Percentiles rank a stretch among this genome's conserved stretches.
Evolutionary conservation across 2,888 invertebrate species (phyloP).

Genomic region (Drosophila histrio): DNA sequence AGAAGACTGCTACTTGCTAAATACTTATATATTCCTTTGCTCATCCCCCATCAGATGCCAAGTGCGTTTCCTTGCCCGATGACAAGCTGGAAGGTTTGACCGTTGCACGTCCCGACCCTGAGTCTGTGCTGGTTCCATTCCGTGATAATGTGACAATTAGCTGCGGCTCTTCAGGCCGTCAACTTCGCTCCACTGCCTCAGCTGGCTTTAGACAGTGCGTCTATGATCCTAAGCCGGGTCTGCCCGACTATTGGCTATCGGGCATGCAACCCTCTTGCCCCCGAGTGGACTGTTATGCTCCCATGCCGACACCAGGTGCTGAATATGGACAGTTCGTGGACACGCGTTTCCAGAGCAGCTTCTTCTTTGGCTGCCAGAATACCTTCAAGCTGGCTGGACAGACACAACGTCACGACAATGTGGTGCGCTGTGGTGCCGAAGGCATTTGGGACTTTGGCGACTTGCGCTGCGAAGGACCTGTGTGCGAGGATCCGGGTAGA

Average conservation of each 20-base stretch:
- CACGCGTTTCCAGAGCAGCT: conserved; percentile 95
- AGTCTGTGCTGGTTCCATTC: conserved; percentile 94
- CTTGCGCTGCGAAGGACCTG: conserved; percentile 96
- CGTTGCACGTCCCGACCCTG: conserved; percentile 91
- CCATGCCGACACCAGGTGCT: conserved; percentile 95
- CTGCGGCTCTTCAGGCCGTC: conserved; percentile 91
- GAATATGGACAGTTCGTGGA: conserved; percentile 95
- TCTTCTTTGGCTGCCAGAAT: conserved; percentile 98
- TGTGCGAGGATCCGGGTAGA: conserved; percentile 97
- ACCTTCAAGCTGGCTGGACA: conserved; percentile 97
- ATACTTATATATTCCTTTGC: background rate
- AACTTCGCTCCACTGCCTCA: conserved; percentile 91
- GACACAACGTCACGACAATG: conserved; percentile 95
- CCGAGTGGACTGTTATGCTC: conserved; percentile 95
- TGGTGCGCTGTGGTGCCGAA: conserved; percentile 95
- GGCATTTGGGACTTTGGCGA: conserved; percentile 99
- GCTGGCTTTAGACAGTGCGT: conserved; percentile 96
- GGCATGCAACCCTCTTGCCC: conserved; percentile 94
- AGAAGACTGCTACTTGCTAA: too few relatives aligned
- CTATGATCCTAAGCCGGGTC: conserved; percentile 95
- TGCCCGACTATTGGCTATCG: conserved; percentile 96
- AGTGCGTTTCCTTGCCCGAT: conserved; percentile 94
- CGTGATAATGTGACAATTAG: conserved; percentile 94
- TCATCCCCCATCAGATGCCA: conserved; percentile 88
- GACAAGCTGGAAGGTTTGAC: conserved; percentile 94